Evolutionary conservation across 2,113 vertebrate species (phyloP).

Genomic region (Varanus salvator): DNA sequence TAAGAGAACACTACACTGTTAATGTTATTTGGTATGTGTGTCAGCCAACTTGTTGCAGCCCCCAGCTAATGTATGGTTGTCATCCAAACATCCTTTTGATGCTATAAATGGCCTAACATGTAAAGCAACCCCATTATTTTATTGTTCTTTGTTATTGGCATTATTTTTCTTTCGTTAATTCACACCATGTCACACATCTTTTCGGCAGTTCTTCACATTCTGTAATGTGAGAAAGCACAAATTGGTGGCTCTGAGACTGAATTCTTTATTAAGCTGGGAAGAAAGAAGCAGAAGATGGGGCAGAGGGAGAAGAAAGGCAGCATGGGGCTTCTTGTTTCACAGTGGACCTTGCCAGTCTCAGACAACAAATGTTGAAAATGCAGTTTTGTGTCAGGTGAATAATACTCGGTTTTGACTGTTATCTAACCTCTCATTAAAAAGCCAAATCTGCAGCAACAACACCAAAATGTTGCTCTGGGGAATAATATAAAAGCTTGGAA

Average conservation of each 20-base stretch:
- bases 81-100: not conserved
- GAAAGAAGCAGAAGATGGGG: slow-evolving; percentile 12
- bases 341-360: slow-evolving; percentile 24
- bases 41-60: not conserved
- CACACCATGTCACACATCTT: not conserved
- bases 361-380: slow-evolving; percentile 26
- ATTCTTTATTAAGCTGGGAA: slow-evolving; percentile 23
- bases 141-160: not conserved
- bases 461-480: not conserved
- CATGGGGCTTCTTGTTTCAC: not conserved
- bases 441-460: not conserved
- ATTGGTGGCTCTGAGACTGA: not conserved
- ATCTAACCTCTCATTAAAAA: slow-evolving; percentile 18
- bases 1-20: not conserved
- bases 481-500: slow-evolving; percentile 12
- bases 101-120: not conserved
- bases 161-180: not conserved
- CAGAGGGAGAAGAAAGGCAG: slow-evolving; percentile 14
- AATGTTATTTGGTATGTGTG: no score
- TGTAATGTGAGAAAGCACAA: slow-evolving; percentile 21
- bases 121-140: not conserved
- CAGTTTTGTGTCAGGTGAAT: slow-evolving; percentile 3
- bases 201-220: slow-evolving; percentile 1
- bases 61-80: not conserved
- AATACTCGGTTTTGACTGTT: not conserved